Base-by-base conservation (phyloP, 2,888 invertebrate species). In the Therioaphis trifolii region DNA sequence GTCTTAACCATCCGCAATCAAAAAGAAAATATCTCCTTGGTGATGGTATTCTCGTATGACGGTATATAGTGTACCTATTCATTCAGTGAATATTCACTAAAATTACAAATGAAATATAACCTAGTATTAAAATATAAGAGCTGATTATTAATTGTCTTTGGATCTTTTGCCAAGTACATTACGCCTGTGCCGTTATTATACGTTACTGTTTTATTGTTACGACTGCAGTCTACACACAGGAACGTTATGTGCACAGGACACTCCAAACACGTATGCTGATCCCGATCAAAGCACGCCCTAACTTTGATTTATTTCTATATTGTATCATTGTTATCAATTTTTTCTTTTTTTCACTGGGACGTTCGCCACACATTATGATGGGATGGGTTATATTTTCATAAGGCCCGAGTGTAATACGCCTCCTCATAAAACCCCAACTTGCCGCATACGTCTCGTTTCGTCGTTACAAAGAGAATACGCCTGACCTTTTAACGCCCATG, bases 401-500 rank as follows among this genome's bases (percentile, higher is more conserved):
- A 72, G 49, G 18, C 15, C 46, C 18, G 71, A 63, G 58, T 24
- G 14, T 58, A 75, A 1, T 29, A 78, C 78, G 78, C 78, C 78
- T 79, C 78, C 68, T 69, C 55, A 40, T 69, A 69, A 69, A 69
- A 69, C n/a, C 66, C 24, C 15, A 4, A 52, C 18, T 52, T 24
- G 43, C 24, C 18, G 27, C 27, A 40, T n/a, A 7, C 29, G 76
- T 76, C 18, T 63, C 27, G 49, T 58, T 21, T 21, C 58, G 58
- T 58, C 35, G 35, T 49, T 69, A 79, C 68, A 69, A 55, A 79
- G 40, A 69, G 40, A 69, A 43, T 40, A 79, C 4, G 24, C 40
- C 78, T n/a, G 78, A 79, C 55, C 52, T 79, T 79, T 80, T 72
- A 61, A 80, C 80, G 80, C 80, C 80, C 71, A 29, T 24, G 79